A percentile compares a stretch with the other conserved stretches of the same genome.
These are phyloP conservation scores for Dysdera silvatica DNA, from an alignment of 1,140 invertebrate genomes.

Conservation along the genomic window DNA sequence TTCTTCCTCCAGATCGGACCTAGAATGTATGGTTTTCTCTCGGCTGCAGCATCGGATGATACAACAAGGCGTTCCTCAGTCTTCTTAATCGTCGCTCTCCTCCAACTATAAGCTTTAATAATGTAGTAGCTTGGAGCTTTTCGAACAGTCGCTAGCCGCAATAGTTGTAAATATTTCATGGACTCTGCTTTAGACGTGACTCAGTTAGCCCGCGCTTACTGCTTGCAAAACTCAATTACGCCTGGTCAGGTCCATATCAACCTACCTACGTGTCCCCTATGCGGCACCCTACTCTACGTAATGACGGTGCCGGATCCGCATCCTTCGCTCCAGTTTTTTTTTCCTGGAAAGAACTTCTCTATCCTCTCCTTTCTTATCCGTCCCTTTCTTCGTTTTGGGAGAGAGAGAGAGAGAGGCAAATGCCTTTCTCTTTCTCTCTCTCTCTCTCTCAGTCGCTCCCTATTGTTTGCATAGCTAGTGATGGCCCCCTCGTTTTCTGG, in stretches of 20 bases:
- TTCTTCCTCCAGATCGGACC: constrained; percentile 9
- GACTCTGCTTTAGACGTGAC: constrained; percentile 19
- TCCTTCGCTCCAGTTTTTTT: no score
- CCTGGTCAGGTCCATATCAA: constrained; percentile 19
- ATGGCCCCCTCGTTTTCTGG: no score
- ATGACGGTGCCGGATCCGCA: constrained; percentile 21
- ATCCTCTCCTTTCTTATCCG: no score
- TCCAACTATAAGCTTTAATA: constrained; percentile 25
- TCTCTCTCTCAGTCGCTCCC: no score
- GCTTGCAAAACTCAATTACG: constrained; percentile 27
- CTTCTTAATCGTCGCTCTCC: constrained; percentile 12
- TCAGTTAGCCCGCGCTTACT: constrained; percentile 13
- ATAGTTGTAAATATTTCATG: constrained; percentile 27
- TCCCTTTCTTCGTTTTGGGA: no score
- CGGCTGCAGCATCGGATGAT: not conserved
- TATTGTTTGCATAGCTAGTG: no score
- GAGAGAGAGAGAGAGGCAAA: no score
- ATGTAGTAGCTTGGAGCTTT: constrained; percentile 15
- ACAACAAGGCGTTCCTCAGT: constrained; percentile 13
- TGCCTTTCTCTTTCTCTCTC: no score
- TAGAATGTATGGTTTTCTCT: constrained; percentile 7
- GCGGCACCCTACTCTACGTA: constrained; percentile 11
- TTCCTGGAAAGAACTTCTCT: no score
- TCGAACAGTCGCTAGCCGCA: constrained; percentile 10
- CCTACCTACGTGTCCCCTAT: constrained; percentile 12